Conservation (phyloP, 2,888 invertebrate species). For the Diaprepes abbreviatus region DNA sequence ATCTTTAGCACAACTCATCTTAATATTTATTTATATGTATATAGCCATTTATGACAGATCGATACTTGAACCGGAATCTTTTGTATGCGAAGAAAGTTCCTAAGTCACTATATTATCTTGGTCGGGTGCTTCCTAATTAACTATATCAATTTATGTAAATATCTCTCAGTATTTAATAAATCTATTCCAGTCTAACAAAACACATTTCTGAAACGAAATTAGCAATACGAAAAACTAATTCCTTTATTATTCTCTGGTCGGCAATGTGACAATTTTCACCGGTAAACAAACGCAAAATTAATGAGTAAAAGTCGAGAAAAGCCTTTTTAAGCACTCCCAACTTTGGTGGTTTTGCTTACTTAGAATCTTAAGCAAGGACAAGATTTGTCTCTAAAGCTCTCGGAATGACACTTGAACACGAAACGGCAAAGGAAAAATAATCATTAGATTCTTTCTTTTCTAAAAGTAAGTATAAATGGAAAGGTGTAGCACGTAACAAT, state of each 20-base stretch:
- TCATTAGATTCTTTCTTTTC: neutral
- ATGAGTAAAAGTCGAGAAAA: conserved; percentile 26
- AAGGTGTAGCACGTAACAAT: too few relatives aligned
- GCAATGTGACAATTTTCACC: conserved; percentile 2
- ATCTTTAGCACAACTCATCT: too few relatives aligned
- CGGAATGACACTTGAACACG: conserved; percentile 11
- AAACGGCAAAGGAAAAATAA: conserved; percentile 4
- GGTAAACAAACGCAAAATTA: conserved; percentile 33
- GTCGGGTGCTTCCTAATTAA: too few relatives aligned
- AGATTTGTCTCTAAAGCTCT: conserved; percentile 14
- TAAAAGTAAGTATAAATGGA: too few relatives aligned
- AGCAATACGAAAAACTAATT: neutral
- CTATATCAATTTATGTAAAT: too few relatives aligned
- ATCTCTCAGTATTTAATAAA: too few relatives aligned
- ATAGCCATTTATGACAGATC: too few relatives aligned
- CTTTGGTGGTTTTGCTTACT: conserved; percentile 18
- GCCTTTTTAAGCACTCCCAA: conserved; percentile 17
- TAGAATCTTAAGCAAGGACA: conserved; percentile 8
- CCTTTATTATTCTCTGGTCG: neutral
- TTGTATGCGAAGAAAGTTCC: too few relatives aligned
- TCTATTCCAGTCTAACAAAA: too few relatives aligned
- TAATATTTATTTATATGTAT: too few relatives aligned
- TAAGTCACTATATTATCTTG: too few relatives aligned
- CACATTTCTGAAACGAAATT: neutral
- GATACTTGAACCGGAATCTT: too few relatives aligned